A percentile compares a stretch with the other conserved stretches of the same genome.
These are phyloP conservation scores for Choloepus hoffmanni DNA, from an alignment of 2,113 vertebrate genomes.

Conservation along the genomic window DNA sequence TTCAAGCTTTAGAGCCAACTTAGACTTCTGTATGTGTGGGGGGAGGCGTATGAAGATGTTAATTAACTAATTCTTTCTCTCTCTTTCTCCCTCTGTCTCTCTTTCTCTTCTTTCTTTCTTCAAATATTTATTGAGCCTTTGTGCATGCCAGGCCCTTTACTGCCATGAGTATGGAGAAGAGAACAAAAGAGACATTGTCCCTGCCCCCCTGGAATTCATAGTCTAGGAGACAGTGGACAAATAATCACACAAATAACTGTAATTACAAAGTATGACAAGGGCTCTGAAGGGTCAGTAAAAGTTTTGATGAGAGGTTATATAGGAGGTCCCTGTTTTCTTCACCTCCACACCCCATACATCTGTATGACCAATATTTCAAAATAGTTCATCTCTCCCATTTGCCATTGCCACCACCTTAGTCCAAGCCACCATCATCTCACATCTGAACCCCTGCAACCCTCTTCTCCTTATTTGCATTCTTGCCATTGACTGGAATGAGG, in stretches of 20 bases:
- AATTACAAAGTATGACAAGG: not conserved
- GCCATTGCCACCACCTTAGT: not conserved
- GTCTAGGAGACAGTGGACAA: not conserved
- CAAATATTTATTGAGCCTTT: not conserved
- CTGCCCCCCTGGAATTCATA: not conserved
- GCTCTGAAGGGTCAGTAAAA: not conserved
- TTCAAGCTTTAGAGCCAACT: not conserved
- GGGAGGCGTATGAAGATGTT: not conserved
- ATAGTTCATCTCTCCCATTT: accelerated
- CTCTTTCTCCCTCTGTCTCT: not conserved
- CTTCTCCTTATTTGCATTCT: not conserved
- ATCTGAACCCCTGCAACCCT: not conserved
- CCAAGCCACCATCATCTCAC: not conserved
- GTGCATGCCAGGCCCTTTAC: not conserved
- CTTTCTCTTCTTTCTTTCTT: not conserved
- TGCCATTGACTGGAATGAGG: not conserved
- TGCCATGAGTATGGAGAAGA: not conserved
- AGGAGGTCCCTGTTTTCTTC: not conserved
- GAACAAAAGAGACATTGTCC: not conserved
- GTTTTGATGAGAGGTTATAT: not conserved
- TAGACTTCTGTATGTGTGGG: not conserved
- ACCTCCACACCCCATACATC: not conserved
- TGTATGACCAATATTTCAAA: not conserved
- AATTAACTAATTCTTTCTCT: not conserved
- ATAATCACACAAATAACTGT: not conserved